These are phyloP conservation scores for Sialis lutaria DNA, from an alignment of 2,888 invertebrate genomes.

Conservation along the genomic window DNA sequence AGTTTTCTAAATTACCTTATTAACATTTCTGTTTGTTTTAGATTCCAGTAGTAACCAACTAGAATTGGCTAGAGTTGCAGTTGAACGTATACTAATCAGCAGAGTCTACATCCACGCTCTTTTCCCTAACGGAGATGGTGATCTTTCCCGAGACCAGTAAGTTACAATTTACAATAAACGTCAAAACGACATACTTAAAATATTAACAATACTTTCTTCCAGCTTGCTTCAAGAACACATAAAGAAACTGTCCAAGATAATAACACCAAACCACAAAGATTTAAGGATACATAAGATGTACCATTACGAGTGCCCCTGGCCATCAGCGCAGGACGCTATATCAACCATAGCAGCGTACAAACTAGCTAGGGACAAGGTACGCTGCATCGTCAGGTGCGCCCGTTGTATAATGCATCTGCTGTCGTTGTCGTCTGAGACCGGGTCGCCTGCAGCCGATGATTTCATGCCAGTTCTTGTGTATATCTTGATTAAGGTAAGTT, in stretches of 20 bases:
- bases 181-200: background rate
- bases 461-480: slow-evolving; percentile 91
- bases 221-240: slow-evolving; percentile 82
- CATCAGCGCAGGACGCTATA: slow-evolving; percentile 82
- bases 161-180: slow-evolving; percentile 17
- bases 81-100: slow-evolving; percentile 84
- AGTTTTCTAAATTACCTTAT: background rate
- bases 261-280: slow-evolving; percentile 67
- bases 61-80: slow-evolving; percentile 59
- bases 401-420: slow-evolving; percentile 87
- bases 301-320: slow-evolving; percentile 88
- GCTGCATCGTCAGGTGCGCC: slow-evolving; percentile 71
- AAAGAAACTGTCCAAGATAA: slow-evolving; percentile 52
- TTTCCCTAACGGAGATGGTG: slow-evolving; percentile 94
- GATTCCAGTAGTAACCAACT: slow-evolving; percentile 54
- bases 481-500: slow-evolving; percentile 74
- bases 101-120: slow-evolving; percentile 82
- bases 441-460: slow-evolving; percentile 83
- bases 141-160: slow-evolving; percentile 78
- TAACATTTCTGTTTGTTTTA: slow-evolving; percentile 18
- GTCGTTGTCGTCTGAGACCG: slow-evolving; percentile 60
- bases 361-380: slow-evolving; percentile 70
- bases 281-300: slow-evolving; percentile 66
- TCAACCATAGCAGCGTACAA: slow-evolving; percentile 78
- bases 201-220: slow-evolving; percentile 9